These are phyloP conservation scores for Alviniconcha marisindica DNA, from an alignment of 1,140 invertebrate genomes.

Conservation along the genomic window DNA sequence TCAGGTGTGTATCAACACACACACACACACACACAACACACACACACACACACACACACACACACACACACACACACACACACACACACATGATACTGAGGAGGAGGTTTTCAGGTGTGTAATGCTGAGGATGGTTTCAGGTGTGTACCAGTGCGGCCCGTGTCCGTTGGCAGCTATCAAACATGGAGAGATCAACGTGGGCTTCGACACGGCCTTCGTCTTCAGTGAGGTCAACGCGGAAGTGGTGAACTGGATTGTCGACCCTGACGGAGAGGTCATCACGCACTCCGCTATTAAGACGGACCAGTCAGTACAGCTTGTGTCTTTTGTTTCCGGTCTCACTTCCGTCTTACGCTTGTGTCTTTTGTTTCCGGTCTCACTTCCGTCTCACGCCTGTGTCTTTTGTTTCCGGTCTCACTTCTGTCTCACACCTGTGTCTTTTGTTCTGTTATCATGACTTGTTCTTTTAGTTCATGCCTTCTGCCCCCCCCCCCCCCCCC, in stretches of 20 bases:
- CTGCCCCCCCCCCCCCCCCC: no score
- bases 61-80: no score
- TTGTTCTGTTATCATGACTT: no score
- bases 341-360: not conserved
- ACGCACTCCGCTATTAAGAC: not conserved
- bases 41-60: no score
- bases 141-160: constrained; percentile 89
- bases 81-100: no score
- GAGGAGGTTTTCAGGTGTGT: not conserved
- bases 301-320: not conserved
- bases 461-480: no score
- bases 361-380: not conserved
- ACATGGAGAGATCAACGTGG: constrained; percentile 85
- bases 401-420: no score
- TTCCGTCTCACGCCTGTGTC: not conserved
- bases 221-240: constrained; percentile 90
- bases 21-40: no score
- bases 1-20: no score
- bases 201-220: constrained; percentile 88
- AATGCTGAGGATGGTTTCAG: no score
- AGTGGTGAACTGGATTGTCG: constrained; percentile 78
- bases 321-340: not conserved
- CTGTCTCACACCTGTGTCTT: no score
- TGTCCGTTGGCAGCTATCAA: constrained; percentile 84
- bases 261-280: not conserved